Evolutionary conservation across 2,113 vertebrate genomes (phyloP), one percentile per base, ranked within the genome.

Genomic region (Eulacestoma nigropectus): DNA sequence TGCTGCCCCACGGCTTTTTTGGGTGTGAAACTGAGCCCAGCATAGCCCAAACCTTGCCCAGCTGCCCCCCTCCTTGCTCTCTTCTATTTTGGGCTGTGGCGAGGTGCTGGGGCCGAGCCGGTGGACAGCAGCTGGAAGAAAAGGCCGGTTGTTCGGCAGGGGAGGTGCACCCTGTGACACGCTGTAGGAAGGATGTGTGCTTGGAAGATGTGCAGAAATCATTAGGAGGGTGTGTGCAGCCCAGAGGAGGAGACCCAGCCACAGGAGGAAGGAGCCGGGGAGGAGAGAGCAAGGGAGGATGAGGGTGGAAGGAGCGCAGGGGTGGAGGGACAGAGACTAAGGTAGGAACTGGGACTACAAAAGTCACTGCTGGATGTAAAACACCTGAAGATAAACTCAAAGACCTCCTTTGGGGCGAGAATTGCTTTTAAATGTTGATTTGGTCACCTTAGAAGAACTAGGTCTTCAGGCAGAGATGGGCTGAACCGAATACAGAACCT

Each of bases 121-220:
- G 32, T 53, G 72, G 84, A 70, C 46, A 87, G 90, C 65, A 64
- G 89, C 80, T 76, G 59, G 77, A 92, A 94, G 90, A 96, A 96
- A 95, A 95, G 75, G 85, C 63, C 25, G 19, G 75, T 91, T 93
- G 83, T 95, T 95, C 47, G 9, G 89, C 42, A 70, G 23, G 52
- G 88, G 94, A 90, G 90, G 67, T 77, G 79, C 0, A 1, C 62
- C 74, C 26, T 41, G 75, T 64, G 91, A 83, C 81, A 74, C 1
- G 14, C 42, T 12, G 10, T 16, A n/a, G 2, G 47, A 67, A 87
- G 91, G 85, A 88, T 80, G 82, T 93, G 72, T 78, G 89, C 87
- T 82, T 80, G 78, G 92, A 74, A 89, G 77, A 89, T 90, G 94
- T 91, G 92, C 89, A 95, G 91, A 26, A 94, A 10, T 39, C 74